Evolutionary conservation across 2,797 vertebrate species (phyloP).

Genomic region (Enteromius paludinosus): DNA sequence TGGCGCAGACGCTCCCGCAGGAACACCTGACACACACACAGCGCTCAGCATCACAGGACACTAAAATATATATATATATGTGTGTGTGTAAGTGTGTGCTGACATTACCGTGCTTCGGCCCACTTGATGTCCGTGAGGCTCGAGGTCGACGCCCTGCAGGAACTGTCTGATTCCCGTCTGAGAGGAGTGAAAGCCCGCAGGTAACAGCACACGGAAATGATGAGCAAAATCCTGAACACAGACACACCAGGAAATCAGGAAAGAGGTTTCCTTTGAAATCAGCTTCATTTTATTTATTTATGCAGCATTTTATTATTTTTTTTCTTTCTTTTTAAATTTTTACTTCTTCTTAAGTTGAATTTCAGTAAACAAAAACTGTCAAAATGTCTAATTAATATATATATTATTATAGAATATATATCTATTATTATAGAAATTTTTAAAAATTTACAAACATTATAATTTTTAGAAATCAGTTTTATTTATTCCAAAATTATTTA

Average conservation of each 20-base stretch:
- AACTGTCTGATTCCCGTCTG: slow-evolving; percentile 86
- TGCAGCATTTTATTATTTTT: no score
- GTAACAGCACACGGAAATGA: slow-evolving; percentile 91
- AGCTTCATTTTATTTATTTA: no score
- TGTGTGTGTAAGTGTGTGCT: neutral
- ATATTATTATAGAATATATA: no score
- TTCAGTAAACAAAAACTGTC: neutral
- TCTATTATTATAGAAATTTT: no score
- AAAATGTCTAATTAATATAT: no score
- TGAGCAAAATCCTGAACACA: slow-evolving; percentile 88
- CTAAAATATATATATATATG: no score
- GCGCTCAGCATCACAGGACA: neutral
- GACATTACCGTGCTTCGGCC: slow-evolving; percentile 90
- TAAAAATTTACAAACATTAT: no score
- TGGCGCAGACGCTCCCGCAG: slow-evolving; percentile 90
- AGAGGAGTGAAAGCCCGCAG: slow-evolving; percentile 79
- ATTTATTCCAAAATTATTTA: no score
- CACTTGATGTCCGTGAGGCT: slow-evolving; percentile 90
- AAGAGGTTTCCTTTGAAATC: no score
- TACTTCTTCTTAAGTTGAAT: neutral
- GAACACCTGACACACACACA: slow-evolving; percentile 84
- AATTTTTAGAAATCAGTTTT: no score
- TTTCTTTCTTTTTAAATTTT: no score
- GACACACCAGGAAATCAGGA: neutral
- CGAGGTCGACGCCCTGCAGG: slow-evolving; percentile 83